Conservation (phyloP, 2,888 invertebrate genomes). For the Acrocyrtus sp. region DNA sequence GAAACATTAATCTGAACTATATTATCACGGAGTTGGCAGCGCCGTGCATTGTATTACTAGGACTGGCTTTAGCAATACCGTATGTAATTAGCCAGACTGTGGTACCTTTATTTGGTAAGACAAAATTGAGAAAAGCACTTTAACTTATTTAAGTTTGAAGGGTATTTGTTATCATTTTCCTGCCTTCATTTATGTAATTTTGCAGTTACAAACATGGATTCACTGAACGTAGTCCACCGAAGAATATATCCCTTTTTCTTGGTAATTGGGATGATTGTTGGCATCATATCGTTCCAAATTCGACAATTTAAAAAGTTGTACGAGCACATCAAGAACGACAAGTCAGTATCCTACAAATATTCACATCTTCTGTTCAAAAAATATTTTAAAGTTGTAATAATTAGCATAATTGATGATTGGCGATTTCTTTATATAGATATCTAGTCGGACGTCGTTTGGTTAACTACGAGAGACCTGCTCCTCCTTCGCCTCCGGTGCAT, state of each 20-base stretch:
- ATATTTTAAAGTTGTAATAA: slow-evolving; percentile 6
- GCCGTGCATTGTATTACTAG: slow-evolving; percentile 89
- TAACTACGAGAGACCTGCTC: slow-evolving; percentile 83
- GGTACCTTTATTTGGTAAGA: slow-evolving; percentile 67
- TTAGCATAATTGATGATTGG: slow-evolving; percentile 9
- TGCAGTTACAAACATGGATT: slow-evolving; percentile 62
- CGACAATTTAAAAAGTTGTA: slow-evolving; percentile 93
- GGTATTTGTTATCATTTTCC: slow-evolving; percentile 20
- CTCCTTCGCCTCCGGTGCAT: slow-evolving; percentile 52
- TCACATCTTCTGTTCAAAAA: neutral
- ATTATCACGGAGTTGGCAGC: slow-evolving; percentile 87
- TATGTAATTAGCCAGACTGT: slow-evolving; percentile 84
- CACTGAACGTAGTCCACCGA: slow-evolving; percentile 80
- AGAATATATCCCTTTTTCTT: slow-evolving; percentile 91
- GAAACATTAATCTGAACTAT: slow-evolving; percentile 90
- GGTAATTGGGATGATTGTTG: slow-evolving; percentile 75
- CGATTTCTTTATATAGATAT: slow-evolving; percentile 69
- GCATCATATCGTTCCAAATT: slow-evolving; percentile 85
- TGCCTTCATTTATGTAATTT: slow-evolving; percentile 13
- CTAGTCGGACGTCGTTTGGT: slow-evolving; percentile 95
- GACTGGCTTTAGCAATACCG: slow-evolving; percentile 91
- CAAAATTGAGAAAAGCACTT: neutral
- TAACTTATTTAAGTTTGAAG: neutral
- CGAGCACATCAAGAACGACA: slow-evolving; percentile 99
- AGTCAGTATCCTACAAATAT: slow-evolving; percentile 69